These are phyloP conservation scores for Corythucha ciliata DNA, from an alignment of 2,888 invertebrate species.

Conservation along the genomic window DNA sequence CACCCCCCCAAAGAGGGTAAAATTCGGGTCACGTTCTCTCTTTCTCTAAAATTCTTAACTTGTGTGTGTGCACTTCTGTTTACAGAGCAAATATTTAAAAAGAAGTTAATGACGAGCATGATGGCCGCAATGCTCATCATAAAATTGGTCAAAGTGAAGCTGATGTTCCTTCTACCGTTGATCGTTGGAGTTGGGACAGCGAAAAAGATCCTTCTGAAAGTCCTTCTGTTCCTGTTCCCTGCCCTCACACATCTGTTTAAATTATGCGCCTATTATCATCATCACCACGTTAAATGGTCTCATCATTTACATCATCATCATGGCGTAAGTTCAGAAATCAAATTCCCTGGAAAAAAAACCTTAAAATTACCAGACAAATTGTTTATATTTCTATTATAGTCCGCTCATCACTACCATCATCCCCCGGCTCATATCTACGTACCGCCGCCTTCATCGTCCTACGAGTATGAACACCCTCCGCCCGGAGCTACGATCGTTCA, in stretches of 20 bases:
- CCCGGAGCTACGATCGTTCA: conserved; percentile 31
- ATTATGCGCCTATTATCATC: conserved; percentile 72
- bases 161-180: conserved; percentile 68
- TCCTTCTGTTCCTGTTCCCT: conserved; percentile 71
- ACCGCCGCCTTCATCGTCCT: conserved; percentile 26
- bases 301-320: conserved; percentile 60
- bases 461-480: conserved; percentile 31
- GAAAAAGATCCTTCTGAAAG: conserved; percentile 71
- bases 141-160: conserved; percentile 68
- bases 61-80: conserved; percentile 36
- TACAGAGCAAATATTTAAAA: conserved; percentile 67
- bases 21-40: too few relatives aligned
- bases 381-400: conserved; percentile 41
- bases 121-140: conserved; percentile 66
- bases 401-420: conserved; percentile 63
- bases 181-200: conserved; percentile 71
- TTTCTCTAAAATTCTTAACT: too few relatives aligned
- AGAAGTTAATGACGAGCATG: conserved; percentile 62
- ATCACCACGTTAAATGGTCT: conserved; percentile 64
- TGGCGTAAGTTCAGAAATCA: conserved; percentile 9
- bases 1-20: too few relatives aligned
- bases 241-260: conserved; percentile 75
- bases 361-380: background rate
- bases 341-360: background rate
- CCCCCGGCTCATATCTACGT: conserved; percentile 43